Evolutionary conservation across 2,888 invertebrate species (phyloP), one percentile per base, ranked within the genome.

Genomic region (Eristalis tenax): DNA sequence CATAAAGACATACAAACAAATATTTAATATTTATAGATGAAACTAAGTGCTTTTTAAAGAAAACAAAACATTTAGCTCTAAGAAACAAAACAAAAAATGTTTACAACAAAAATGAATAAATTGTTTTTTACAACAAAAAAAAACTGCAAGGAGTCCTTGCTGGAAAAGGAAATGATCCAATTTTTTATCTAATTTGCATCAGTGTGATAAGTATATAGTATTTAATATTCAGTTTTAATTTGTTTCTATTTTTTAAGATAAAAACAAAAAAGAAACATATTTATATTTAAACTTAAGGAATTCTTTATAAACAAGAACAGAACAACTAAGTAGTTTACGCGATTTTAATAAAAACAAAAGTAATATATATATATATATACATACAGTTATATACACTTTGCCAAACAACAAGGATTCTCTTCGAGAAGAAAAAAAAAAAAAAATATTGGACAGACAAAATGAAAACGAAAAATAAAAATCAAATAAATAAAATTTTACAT

Each of bases 11-110:
- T 23, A 74, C 22, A 66, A 78, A 56, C 23, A 73, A n/a, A 73
- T 61, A 63, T 64, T 35, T 35, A 70, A 57, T 59, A 70, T 32
- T 32, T 65, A 76, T 43, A 77, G 59, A 83, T 73, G 77, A 73
- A 85, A 81, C 76, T 70, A 85, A 85, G 84, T 85, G 84, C 84
- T 85, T 81, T 81, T 83, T 79, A 83, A 70, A 76, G 63, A 84
- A 76, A 73, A 81, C 74, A 75, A 50, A 73, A 59, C 32, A 86
- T 69, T 65, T 88, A 78, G 77, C 56, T 71, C 82, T 77, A 87
- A 66, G 80, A 83, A 73, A 75, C 68, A 73, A 40, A 84, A 73
- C 8, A 8, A 80, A 86, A 76, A 78, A 77, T 76, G 43, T 82
- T 78, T 76, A 59, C 70, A 82, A 69, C 63, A 64, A 22, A 74